A percentile compares a stretch with the other conserved stretches of the same genome.
These are phyloP conservation scores for Sturmia bella DNA, from an alignment of 2,888 invertebrate genomes.

Conservation along the genomic window DNA sequence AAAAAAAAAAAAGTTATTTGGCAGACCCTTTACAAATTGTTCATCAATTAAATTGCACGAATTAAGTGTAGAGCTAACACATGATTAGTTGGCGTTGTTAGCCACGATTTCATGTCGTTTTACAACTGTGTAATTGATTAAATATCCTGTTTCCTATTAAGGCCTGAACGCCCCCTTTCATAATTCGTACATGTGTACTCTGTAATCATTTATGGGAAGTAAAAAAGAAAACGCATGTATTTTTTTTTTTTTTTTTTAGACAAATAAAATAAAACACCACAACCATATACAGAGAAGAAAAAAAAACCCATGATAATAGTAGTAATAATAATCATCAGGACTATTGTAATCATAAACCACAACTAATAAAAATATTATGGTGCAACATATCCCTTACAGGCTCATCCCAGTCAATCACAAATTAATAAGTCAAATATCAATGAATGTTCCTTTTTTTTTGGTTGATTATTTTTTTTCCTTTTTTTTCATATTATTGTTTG, in stretches of 20 bases:
- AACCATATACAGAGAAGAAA: constrained; percentile 1
- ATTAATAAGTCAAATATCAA: constrained; percentile 73
- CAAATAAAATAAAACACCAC: constrained; percentile 44
- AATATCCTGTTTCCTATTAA: constrained; percentile 25
- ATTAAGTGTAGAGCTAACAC: too few relatives aligned
- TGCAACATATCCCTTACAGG: constrained; percentile 53
- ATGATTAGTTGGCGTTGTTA: too few relatives aligned
- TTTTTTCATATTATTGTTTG: constrained; percentile 28
- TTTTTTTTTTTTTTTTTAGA: constrained; percentile 20
- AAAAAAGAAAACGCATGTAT: background rate
- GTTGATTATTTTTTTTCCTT: constrained; percentile 42
- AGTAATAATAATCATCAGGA: constrained; percentile 64
- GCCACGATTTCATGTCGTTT: background rate
- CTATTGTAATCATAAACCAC: constrained; percentile 61
- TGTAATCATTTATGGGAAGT: background rate
- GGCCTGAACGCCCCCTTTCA: constrained; percentile 44
- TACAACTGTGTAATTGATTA: constrained; percentile 39
- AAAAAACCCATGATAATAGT: constrained; percentile 47
- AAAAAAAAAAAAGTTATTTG: too few relatives aligned
- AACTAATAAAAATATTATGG: constrained; percentile 61
- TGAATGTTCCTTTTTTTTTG: constrained; percentile 18
- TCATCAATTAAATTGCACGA: too few relatives aligned
- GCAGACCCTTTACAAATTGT: too few relatives aligned
- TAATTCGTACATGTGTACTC: constrained; percentile 18
- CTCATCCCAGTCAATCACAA: constrained; percentile 75